Percentiles rank a stretch among this genome's conserved stretches.
These are phyloP conservation scores for Serripes groenlandicus DNA, from an alignment of 2,888 invertebrate genomes.

Conservation along the genomic window DNA sequence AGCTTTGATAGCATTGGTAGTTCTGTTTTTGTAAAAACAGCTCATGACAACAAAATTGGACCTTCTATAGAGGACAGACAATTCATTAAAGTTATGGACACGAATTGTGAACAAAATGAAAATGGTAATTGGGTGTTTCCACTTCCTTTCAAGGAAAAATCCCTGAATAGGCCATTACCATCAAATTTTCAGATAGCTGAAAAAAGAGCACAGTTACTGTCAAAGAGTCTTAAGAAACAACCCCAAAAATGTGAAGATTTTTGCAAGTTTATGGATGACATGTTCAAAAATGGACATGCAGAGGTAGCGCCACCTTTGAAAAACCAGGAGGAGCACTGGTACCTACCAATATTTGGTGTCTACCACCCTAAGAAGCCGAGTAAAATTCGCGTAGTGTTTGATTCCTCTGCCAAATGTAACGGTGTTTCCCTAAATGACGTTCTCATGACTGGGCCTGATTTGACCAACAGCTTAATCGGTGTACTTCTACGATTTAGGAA, in stretches of 20 bases:
- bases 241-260: conserved; percentile 23
- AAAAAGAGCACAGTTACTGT: not conserved
- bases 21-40: conserved; percentile 11
- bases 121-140: not conserved
- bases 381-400: conserved; percentile 62
- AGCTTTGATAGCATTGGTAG: not conserved
- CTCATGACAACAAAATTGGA: conserved; percentile 16
- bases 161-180: not conserved
- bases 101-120: not conserved
- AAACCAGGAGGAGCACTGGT: conserved; percentile 31
- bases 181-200: not conserved
- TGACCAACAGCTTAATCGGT: conserved; percentile 60
- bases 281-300: conserved; percentile 30
- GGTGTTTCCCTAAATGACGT: conserved; percentile 63
- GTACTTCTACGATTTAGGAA: conserved; percentile 60
- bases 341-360: conserved; percentile 5
- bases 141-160: not conserved
- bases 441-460: conserved; percentile 62
- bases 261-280: conserved; percentile 23
- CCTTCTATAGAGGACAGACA: conserved; percentile 7
- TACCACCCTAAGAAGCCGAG: conserved; percentile 29
- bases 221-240: conserved; percentile 12
- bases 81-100: conserved; percentile 22
- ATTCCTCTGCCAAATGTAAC: conserved; percentile 57
- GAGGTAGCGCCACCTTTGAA: conserved; percentile 8